Conservation (phyloP, 2,888 invertebrate species). For the Calameuta idolon region DNA sequence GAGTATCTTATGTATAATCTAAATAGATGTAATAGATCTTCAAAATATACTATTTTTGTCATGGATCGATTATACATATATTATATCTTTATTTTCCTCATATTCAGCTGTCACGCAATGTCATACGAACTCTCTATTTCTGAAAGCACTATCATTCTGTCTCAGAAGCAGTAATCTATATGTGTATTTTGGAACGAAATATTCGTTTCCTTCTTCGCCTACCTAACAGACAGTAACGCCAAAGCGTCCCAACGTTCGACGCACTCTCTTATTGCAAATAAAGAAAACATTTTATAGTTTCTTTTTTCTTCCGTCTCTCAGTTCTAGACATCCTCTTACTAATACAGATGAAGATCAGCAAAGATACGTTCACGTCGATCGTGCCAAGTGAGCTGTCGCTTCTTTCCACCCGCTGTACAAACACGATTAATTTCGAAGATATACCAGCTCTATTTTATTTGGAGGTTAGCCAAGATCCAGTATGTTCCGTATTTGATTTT, state of each 20-base stretch:
- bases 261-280: not conserved
- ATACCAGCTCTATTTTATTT: conserved; percentile 18
- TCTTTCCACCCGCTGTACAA: not conserved
- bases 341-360: not conserved
- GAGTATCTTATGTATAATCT: not conserved
- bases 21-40: not conserved
- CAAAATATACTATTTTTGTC: not conserved
- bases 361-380: not conserved
- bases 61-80: not conserved
- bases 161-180: not conserved
- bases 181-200: not conserved
- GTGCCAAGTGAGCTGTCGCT: not conserved
- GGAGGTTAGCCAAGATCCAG: conserved; percentile 18
- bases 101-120: not conserved
- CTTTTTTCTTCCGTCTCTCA: not conserved
- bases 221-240: not conserved
- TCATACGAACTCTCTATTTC: not conserved
- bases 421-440: not conserved
- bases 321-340: not conserved
- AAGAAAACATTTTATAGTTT: not conserved
- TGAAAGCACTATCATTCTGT: not conserved
- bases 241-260: not conserved
- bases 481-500: not conserved
- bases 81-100: not conserved
- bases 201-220: not conserved